Conservation (phyloP, 2,113 vertebrate species). For the Mobula hypostoma region DNA sequence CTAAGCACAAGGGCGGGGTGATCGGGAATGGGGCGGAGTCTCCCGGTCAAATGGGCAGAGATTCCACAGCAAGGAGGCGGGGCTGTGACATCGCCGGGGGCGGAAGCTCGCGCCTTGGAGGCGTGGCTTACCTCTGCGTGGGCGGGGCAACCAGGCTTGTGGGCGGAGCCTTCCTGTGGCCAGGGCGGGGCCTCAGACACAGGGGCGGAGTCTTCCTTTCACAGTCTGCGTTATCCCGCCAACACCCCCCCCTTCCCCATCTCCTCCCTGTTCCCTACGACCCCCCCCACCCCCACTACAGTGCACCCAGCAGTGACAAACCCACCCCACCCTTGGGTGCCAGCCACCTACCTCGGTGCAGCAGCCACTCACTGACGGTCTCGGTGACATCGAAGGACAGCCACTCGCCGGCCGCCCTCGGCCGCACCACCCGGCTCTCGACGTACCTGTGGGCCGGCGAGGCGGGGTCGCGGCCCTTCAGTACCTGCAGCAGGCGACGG, state of each 20-base stretch:
- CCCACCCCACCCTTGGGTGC: not conserved
- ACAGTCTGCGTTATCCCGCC: no score
- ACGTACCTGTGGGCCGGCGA: slow-evolving; percentile 89
- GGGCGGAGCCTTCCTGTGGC: no score
- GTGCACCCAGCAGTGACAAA: not conserved
- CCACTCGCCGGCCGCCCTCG: slow-evolving; percentile 82
- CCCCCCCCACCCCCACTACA: not conserved
- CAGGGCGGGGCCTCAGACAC: no score
- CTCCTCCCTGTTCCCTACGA: not conserved
- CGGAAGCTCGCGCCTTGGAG: no score
- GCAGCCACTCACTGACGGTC: slow-evolving; percentile 88
- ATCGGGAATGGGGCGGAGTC: no score
- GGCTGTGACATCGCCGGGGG: no score
- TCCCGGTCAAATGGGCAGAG: no score
- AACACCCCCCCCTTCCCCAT: not conserved
- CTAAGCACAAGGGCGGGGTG: no score
- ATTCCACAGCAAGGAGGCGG: no score
- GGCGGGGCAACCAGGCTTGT: no score
- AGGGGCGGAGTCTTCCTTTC: no score
- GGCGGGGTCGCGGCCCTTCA: slow-evolving; percentile 79
- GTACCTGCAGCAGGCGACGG: slow-evolving; percentile 58
- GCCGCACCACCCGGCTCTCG: slow-evolving; percentile 87
- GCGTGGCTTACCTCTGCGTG: no score
- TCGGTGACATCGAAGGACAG: slow-evolving; percentile 91
- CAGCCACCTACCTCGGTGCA: slow-evolving; percentile 72